Evolutionary conservation across 2,888 invertebrate species (phyloP), one percentile per base, ranked within the genome.

Genomic region (Cinara cedri): DNA sequence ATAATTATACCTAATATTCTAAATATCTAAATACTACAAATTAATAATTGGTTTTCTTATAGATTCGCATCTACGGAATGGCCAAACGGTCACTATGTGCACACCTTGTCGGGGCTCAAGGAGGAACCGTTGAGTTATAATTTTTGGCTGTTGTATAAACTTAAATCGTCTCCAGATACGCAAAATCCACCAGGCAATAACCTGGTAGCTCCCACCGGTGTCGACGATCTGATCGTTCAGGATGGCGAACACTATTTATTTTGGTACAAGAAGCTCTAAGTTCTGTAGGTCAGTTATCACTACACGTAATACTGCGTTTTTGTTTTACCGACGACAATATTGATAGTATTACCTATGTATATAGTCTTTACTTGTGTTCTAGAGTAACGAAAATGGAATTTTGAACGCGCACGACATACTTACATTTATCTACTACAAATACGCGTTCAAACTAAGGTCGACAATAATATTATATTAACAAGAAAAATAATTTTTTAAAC

Each of bases 61-160:
- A 90, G 91, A 84, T 93, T 93, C 85, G 90, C 91, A 82, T 93
- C 95, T 0, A 91, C 93, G 83, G 93, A 94, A 85, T 95, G 95
- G 95, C 95, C 95, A 1, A 95, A 95, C 85, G 95, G 95, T 0
- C 95, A 95, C 85, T 95, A 95, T 86, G 93, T 95, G 34, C 95
- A 95, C 86, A 95, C 95, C 0, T 87, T 95, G 82, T 93, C 91
- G 0, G 92, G 92, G 0, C 91, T 90, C 85, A 91, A 91, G 85
- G 93, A 93, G 85, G 92, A 93, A 84, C 92, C 92, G 0, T 91
- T 92, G 89, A 87, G 93, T 68, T 95, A 95, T 86, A 93, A 94
- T 85, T 95, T 95, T 87, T 95, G 95, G 95, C 87, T 95, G 83
- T 88, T 95, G 83, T 95, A 95, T 87, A 90, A 93, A 83, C 88